Evolutionary conservation across 2,888 invertebrate genomes (phyloP).

Genomic region (Mystacides longicornis): DNA sequence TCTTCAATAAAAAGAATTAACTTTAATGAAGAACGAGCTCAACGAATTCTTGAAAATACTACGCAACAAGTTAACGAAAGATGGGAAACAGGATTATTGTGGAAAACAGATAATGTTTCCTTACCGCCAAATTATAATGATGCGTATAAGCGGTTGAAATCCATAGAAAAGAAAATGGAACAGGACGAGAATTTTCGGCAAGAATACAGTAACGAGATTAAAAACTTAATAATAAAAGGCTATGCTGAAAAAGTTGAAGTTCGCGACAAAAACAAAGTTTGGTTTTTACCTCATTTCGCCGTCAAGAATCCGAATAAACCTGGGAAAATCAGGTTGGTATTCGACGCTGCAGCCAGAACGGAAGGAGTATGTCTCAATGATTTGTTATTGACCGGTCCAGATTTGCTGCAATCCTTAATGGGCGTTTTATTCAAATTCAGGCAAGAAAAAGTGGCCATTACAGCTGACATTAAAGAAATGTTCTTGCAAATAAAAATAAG

Average conservation of each 20-base stretch:
- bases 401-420: conserved; percentile 28
- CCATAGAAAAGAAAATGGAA: conserved; percentile 20
- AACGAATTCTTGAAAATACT: neutral
- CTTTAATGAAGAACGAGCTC: neutral
- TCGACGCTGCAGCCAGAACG: conserved; percentile 27
- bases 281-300: conserved; percentile 28
- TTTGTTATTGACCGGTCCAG: conserved; percentile 29
- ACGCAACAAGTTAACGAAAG: neutral
- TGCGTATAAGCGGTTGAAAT: conserved; percentile 16
- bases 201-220: conserved; percentile 18
- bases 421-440: conserved; percentile 31
- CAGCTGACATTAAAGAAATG: conserved; percentile 19
- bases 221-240: conserved; percentile 14
- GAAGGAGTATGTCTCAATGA: conserved; percentile 26
- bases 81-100: conserved; percentile 22
- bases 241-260: conserved; percentile 10
- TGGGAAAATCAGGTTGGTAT: conserved; percentile 27
- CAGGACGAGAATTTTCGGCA: conserved; percentile 17
- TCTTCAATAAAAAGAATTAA: neutral
- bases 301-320: conserved; percentile 27
- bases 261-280: conserved; percentile 7
- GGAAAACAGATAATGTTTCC: conserved; percentile 13
- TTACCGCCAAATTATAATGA: conserved; percentile 14
- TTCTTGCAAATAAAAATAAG: neutral
- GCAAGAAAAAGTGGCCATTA: conserved; percentile 29